phyloP scores from a whole-genome alignment of 1,140 invertebrate genomes.

The Archegozetes longisetosus region DNA sequence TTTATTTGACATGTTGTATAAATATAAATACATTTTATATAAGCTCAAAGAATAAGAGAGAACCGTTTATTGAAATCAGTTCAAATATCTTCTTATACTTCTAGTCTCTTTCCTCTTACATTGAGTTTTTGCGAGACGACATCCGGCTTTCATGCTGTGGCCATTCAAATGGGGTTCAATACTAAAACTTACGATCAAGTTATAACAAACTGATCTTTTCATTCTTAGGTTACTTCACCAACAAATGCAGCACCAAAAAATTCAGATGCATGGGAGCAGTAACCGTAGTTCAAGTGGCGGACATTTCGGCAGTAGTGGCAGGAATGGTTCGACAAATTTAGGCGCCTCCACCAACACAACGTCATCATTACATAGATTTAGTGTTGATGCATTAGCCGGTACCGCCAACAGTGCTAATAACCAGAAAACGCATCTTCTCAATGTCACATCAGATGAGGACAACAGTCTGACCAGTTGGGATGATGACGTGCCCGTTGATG shows the following conservation, averaged over 20 bases:
- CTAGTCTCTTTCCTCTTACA: neutral
- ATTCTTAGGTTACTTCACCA: constrained; percentile 14
- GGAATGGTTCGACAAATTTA: neutral
- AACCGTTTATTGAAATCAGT: neutral
- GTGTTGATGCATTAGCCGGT: constrained; percentile 16
- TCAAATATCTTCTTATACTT: neutral
- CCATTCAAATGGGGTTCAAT: neutral
- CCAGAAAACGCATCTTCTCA: neutral
- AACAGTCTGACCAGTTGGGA: constrained; percentile 12
- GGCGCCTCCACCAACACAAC: neutral
- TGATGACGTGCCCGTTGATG: constrained; percentile 7
- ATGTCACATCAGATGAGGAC: constrained; percentile 15
- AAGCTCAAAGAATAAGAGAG: neutral
- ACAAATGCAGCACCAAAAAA: constrained; percentile 19
- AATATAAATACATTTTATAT: neutral
- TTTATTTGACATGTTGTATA: neutral
- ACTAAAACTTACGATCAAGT: neutral
- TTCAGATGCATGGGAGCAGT: constrained; percentile 9
- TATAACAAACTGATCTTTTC: constrained; percentile 1
- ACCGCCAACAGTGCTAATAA: neutral
- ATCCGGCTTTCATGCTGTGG: neutral
- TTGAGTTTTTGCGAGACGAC: neutral
- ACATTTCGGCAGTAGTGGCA: neutral
- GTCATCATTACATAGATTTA: constrained; percentile 16
- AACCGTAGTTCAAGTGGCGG: neutral